These are phyloP conservation scores for Porites cylindrica DNA, from an alignment of 92 coral and sea anemone species.

Conservation along the genomic window DNA sequence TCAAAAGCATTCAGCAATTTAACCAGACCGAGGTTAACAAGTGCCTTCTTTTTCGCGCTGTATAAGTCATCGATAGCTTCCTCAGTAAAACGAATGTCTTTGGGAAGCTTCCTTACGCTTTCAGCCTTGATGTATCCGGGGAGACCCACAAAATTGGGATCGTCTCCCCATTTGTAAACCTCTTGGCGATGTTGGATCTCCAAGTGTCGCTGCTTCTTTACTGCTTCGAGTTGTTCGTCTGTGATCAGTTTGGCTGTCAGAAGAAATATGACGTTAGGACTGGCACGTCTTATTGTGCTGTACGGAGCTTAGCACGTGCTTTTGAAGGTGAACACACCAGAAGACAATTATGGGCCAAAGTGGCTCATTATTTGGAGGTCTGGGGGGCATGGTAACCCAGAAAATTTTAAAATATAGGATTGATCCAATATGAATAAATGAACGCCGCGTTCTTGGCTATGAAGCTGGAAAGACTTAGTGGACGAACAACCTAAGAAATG, in stretches of 20 bases:
- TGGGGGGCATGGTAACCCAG: no score
- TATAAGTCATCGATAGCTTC: slow-evolving; percentile 72
- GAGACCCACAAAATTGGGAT: slow-evolving; percentile 40
- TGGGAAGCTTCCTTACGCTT: slow-evolving; percentile 66
- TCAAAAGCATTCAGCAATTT: slow-evolving; percentile 64
- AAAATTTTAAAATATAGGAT: no score
- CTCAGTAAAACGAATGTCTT: slow-evolving; percentile 77
- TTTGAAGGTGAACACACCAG: no score
- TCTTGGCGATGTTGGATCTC: slow-evolving; percentile 67
- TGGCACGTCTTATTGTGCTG: no score
- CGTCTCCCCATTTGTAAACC: slow-evolving; percentile 72
- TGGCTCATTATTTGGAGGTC: no score
- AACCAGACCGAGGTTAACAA: slow-evolving; percentile 73
- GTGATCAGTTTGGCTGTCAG: slow-evolving; percentile 48
- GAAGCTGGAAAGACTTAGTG: no score
- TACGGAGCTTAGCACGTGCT: no score
- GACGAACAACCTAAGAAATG: no score
- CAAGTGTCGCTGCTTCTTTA: slow-evolving; percentile 51
- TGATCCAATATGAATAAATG: no score
- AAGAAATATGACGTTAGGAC: not conserved
- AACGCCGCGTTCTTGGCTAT: no score
- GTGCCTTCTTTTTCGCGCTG: slow-evolving; percentile 63
- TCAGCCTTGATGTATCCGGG: slow-evolving; percentile 77
- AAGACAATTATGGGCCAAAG: no score
- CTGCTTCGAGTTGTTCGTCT: slow-evolving; percentile 61